phyloP scores from a whole-genome alignment of 2,888 invertebrate genomes.

The Leucoma salicis region DNA sequence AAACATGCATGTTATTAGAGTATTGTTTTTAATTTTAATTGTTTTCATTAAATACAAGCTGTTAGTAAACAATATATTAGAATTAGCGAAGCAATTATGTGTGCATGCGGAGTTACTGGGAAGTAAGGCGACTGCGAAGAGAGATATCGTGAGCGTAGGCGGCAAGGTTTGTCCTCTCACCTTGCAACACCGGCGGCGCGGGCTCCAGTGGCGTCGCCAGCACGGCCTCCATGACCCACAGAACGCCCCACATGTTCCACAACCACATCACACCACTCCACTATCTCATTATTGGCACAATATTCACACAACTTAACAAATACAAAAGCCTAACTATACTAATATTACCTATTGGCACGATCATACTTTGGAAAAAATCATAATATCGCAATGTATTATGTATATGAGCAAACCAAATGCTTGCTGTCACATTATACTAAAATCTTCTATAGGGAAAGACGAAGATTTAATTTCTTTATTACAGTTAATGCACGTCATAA shows the following conservation, averaged over 20 bases:
- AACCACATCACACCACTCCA: conserved; percentile 81
- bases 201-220: conserved; percentile 71
- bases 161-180: conserved; percentile 72
- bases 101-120: conserved; percentile 48
- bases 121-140: conserved; percentile 22
- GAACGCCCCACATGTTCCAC: conserved; percentile 79
- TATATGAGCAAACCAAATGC: conserved; percentile 42
- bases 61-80: neutral
- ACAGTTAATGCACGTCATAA: conserved; percentile 79
- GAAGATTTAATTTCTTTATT: no score
- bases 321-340: conserved; percentile 77
- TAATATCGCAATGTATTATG: conserved; percentile 60
- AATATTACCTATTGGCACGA: conserved; percentile 75
- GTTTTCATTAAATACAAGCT: neutral
- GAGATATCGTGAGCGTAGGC: conserved; percentile 49
- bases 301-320: conserved; percentile 78
- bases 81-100: conserved; percentile 3
- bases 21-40: neutral
- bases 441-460: conserved; percentile 57
- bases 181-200: conserved; percentile 62
- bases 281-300: conserved; percentile 82
- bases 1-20: conserved; percentile 1
- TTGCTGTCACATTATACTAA: conserved; percentile 67
- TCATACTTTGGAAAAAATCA: conserved; percentile 77
- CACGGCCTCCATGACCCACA: conserved; percentile 67